phyloP scores from a whole-genome alignment of 2,888 invertebrate species.

The Drosophila eohydei region DNA sequence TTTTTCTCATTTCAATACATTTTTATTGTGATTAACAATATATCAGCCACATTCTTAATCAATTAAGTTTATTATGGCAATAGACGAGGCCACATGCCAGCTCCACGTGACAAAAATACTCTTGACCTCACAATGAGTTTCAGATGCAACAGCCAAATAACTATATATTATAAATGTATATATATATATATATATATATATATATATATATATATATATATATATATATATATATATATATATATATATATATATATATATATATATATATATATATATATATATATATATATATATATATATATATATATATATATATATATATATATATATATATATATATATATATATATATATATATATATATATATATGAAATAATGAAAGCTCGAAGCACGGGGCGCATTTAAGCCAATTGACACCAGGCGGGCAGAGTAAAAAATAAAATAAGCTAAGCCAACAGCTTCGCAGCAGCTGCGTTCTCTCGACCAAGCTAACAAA shows the following conservation, averaged over 20 bases:
- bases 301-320: too few relatives aligned
- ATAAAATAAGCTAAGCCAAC: conserved; percentile 71
- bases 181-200: neutral
- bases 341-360: neutral
- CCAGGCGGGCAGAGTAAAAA: conserved; percentile 49
- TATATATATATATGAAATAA: conserved; percentile 30
- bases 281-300: neutral
- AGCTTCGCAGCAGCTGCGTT: conserved; percentile 67
- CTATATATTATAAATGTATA: neutral
- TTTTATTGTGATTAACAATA: conserved; percentile 25
- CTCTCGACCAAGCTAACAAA: conserved; percentile 54
- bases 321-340: neutral
- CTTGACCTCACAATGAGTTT: conserved; percentile 42
- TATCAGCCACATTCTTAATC: conserved; percentile 69
- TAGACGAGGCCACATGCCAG: too few relatives aligned
- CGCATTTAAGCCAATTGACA: conserved; percentile 78
- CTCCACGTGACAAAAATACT: conserved; percentile 30
- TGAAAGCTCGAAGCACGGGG: conserved; percentile 49
- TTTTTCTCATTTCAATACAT: neutral
- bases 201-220: neutral
- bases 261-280: neutral
- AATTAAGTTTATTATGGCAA: conserved; percentile 40
- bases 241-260: neutral
- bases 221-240: neutral
- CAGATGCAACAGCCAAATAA: conserved; percentile 24